A percentile compares a stretch with the other conserved stretches of the same genome.
Conservation (phyloP, 2,797 vertebrate genomes). For the Echeneis naucrates region DNA sequence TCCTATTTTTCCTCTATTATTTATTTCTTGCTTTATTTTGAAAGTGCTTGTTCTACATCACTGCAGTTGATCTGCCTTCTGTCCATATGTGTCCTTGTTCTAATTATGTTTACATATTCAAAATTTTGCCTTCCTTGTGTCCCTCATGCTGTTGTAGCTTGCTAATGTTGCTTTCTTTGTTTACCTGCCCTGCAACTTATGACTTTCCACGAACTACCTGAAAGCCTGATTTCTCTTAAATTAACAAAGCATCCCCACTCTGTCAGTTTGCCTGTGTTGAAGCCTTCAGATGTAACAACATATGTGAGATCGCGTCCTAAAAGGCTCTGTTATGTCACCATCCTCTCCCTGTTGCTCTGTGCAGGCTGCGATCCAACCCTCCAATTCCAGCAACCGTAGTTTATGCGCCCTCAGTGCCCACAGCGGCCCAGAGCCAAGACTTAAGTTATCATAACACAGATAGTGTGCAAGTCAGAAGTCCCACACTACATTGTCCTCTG, state of each 20-base stretch:
- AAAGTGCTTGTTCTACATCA: too few relatives aligned
- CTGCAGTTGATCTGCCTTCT: too few relatives aligned
- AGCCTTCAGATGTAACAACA: neutral
- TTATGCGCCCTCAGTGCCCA: neutral
- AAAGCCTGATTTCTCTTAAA: neutral
- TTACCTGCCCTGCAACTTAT: too few relatives aligned
- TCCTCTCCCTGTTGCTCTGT: constrained; percentile 33
- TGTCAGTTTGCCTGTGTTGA: neutral
- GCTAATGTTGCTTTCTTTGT: too few relatives aligned
- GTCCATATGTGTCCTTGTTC: too few relatives aligned
- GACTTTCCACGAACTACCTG: too few relatives aligned
- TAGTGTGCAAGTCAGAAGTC: constrained; percentile 36
- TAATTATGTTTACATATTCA: too few relatives aligned
- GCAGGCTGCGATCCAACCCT: constrained; percentile 45
- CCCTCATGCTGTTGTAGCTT: too few relatives aligned
- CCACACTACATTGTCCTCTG: constrained; percentile 41
- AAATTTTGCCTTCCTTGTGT: too few relatives aligned
- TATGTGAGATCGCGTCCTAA: constrained; percentile 10
- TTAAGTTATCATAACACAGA: constrained; percentile 63
- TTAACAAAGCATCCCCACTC: too few relatives aligned
- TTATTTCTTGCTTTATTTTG: too few relatives aligned
- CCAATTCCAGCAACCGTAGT: constrained; percentile 24
- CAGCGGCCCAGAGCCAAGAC: constrained; percentile 43
- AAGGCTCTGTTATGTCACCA: constrained; percentile 24
- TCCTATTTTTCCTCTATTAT: too few relatives aligned